Percentiles rank a stretch among this genome's conserved stretches.
Conservation (phyloP, 23 tunicate genomes). For the Ascidia mentula region DNA sequence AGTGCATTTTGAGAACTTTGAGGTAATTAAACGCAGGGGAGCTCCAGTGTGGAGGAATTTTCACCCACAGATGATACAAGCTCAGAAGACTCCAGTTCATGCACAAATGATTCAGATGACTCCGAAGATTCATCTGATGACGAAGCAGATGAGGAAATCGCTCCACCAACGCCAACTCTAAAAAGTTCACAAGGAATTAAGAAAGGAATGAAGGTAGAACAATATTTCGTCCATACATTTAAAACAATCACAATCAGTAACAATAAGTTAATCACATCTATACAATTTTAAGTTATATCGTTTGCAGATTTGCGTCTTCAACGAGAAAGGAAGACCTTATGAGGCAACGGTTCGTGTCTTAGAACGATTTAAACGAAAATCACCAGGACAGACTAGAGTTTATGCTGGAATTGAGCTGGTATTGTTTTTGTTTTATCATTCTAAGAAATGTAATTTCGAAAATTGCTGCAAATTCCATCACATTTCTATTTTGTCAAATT, state of each 20-base stretch:
- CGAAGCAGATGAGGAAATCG: slow-evolving; percentile 4
- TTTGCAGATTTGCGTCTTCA: slow-evolving; percentile 32
- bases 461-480: no score
- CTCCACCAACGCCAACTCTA: slow-evolving; percentile 34
- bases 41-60: background rate
- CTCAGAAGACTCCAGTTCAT: background rate
- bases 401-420: slow-evolving; percentile 52
- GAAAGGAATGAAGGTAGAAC: slow-evolving; percentile 32
- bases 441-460: no score
- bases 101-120: slow-evolving; percentile 1
- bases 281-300: no score
- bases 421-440: no score
- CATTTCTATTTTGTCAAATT: no score
- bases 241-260: no score
- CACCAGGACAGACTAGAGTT: slow-evolving; percentile 4
- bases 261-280: no score
- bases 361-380: slow-evolving; percentile 23
- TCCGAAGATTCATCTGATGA: background rate
- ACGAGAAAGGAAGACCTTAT: slow-evolving; percentile 9
- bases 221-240: no score
- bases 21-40: no score
- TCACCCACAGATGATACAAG: background rate
- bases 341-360: slow-evolving; percentile 21
- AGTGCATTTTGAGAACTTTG: no score
- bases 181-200: slow-evolving; percentile 34